Evolutionary conservation across 1,140 invertebrate species (phyloP), one percentile per base, ranked within the genome.

Genomic region (Bombus pascuorum): DNA sequence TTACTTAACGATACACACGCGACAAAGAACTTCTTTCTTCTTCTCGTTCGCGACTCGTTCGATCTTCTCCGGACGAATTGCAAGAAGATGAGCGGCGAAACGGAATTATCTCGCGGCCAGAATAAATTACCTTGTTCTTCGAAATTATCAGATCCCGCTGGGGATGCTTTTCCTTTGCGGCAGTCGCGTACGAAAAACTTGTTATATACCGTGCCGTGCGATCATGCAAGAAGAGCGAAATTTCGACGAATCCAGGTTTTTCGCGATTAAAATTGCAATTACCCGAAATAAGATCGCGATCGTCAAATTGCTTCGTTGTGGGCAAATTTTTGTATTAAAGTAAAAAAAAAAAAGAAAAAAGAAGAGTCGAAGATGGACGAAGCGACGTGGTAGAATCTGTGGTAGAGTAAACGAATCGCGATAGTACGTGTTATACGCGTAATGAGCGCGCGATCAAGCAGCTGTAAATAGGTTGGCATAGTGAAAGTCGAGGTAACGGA

Each of bases 31-130:
- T 13, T 37, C 22, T 72, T 74, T 32, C 65, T 70, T 42, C 73
- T 34, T 71, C 81, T 86, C 82, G 66, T 6, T 32, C n/a, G 62
- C 62, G 79, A 83, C 87, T 88, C 83, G 76, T 81, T 83, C 32
- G 59, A 1, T 73, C 59, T 25, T 12, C 8, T 10, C 5, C 34
- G 72, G 32, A 44, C 74, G 32, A 70, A 72, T 80, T 70, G 44
- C 76, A 83, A 71, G 53, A 62, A 77, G 62, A 68, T 25, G 12
- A 59, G 37, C 59, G 65, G 32, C 65, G 75, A 53, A 32, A 66
- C 12, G 34, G 62, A 75, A 85, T 86, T 70, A 86, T 81, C 66
- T 81, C 71, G 70, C 53, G 47, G 25, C 28, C 28, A n/a, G 83
- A 86, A 89, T 88, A 87, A 89, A 85, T 89, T 76, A 44, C 13